Conservation (phyloP, 1,140 invertebrate genomes). For the Octopus bimaculoides region DNA sequence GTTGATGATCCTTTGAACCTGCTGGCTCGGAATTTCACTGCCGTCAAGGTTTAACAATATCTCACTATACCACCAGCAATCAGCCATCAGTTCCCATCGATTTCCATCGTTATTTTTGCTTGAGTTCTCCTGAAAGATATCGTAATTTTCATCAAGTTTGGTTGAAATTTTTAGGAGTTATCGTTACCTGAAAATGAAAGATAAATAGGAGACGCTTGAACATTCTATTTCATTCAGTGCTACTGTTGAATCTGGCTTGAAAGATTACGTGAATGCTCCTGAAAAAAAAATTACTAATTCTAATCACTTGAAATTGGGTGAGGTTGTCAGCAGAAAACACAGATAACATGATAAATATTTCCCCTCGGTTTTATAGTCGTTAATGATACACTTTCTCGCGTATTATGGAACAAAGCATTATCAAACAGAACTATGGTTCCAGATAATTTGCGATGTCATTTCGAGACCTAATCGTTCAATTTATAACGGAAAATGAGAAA, state of each 20-base stretch:
- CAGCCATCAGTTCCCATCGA: neutral
- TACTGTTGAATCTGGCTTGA: neutral
- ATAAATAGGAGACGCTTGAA: neutral
- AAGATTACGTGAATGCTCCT: neutral
- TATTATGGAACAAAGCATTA: slow-evolving; percentile 5
- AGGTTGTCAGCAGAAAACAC: slow-evolving; percentile 7
- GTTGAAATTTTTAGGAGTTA: neutral
- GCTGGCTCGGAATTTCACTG: neutral
- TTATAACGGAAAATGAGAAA: neutral
- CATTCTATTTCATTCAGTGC: neutral
- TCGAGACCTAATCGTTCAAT: neutral
- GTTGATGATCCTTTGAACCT: neutral
- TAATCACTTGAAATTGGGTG: neutral
- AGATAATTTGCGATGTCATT: neutral
- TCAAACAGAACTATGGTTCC: slow-evolving; percentile 4
- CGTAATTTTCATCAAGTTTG: neutral
- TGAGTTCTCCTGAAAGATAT: neutral
- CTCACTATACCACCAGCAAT: neutral
- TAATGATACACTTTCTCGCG: slow-evolving; percentile 1
- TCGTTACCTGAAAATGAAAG: neutral
- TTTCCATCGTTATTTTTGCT: neutral
- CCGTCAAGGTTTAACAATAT: neutral
- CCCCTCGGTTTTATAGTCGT: slow-evolving; percentile 6
- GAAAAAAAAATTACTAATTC: neutral
- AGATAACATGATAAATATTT: slow-evolving; percentile 1